These are phyloP conservation scores for Mohoua ochrocephala DNA, from an alignment of 2,113 vertebrate genomes.

Conservation along the genomic window DNA sequence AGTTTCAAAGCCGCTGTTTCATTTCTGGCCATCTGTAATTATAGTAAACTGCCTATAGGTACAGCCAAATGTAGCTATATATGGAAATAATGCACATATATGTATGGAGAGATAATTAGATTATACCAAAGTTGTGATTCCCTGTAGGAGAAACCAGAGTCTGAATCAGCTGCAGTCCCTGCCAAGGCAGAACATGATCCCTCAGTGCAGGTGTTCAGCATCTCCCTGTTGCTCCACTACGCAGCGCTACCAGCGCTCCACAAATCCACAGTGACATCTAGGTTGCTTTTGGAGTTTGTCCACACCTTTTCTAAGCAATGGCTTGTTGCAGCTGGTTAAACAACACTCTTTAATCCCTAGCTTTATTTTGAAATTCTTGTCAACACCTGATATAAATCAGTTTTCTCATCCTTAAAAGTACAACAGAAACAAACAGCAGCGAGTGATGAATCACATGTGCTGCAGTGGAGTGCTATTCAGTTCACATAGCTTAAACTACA, in stretches of 20 bases:
- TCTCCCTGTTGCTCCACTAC: background rate
- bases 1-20: background rate
- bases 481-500: background rate
- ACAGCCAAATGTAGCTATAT: background rate
- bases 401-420: background rate
- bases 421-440: background rate
- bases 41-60: background rate
- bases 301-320: conserved; percentile 4
- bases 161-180: background rate
- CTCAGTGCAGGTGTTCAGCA: background rate
- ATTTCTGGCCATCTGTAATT: background rate
- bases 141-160: background rate
- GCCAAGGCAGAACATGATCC: background rate
- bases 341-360: background rate
- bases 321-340: conserved; percentile 9
- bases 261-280: background rate
- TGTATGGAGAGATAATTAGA: background rate
- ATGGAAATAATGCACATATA: background rate
- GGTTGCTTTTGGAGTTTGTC: conserved; percentile 19
- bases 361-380: conserved; percentile 14
- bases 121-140: conserved; percentile 3
- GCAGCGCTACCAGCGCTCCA: background rate
- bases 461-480: background rate
- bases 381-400: background rate
- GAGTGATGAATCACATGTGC: background rate